These are phyloP conservation scores for Sinocyclocheilus grahami DNA, from an alignment of 2,113 vertebrate species.

Conservation along the genomic window DNA sequence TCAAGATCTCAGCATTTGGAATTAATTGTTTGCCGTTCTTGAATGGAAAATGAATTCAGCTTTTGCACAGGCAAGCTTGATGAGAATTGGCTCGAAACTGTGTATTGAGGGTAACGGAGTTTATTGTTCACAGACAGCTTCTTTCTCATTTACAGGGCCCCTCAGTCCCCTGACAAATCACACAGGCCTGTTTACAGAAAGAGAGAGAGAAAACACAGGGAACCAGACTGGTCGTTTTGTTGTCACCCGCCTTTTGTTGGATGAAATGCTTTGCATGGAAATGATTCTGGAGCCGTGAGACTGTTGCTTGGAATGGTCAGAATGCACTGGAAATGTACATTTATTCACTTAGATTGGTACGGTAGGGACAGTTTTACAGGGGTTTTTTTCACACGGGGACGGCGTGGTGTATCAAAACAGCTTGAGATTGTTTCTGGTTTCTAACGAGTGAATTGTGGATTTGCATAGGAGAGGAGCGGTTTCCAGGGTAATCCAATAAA, in stretches of 20 bases:
- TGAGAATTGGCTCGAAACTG: conserved; percentile 56
- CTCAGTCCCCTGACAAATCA: conserved; percentile 58
- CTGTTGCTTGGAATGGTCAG: conserved; percentile 10
- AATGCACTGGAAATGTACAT: conserved; percentile 41
- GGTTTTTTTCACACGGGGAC: neutral
- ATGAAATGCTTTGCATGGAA: conserved; percentile 41
- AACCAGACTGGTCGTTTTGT: conserved; percentile 32
- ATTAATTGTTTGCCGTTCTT: conserved; percentile 42
- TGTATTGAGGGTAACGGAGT: conserved; percentile 55
- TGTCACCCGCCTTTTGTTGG: conserved; percentile 34
- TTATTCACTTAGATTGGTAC: conserved; percentile 20
- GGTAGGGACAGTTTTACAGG: conserved; percentile 36
- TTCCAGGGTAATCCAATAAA: conserved; percentile 43
- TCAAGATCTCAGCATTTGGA: conserved; percentile 13
- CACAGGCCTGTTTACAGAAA: conserved; percentile 59
- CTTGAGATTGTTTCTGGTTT: conserved; percentile 44
- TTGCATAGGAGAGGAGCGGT: conserved; percentile 39
- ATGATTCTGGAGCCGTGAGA: conserved; percentile 33
- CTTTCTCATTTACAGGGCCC: conserved; percentile 55
- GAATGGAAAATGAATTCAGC: conserved; percentile 56
- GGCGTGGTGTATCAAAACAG: conserved; percentile 3
- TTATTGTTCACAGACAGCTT: conserved; percentile 60
- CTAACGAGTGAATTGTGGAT: conserved; percentile 27
- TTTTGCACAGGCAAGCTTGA: conserved; percentile 44
- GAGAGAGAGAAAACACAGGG: conserved; percentile 32